phyloP scores from a whole-genome alignment of 2,888 invertebrate genomes.

The Aporophyla lueneburgensis region DNA sequence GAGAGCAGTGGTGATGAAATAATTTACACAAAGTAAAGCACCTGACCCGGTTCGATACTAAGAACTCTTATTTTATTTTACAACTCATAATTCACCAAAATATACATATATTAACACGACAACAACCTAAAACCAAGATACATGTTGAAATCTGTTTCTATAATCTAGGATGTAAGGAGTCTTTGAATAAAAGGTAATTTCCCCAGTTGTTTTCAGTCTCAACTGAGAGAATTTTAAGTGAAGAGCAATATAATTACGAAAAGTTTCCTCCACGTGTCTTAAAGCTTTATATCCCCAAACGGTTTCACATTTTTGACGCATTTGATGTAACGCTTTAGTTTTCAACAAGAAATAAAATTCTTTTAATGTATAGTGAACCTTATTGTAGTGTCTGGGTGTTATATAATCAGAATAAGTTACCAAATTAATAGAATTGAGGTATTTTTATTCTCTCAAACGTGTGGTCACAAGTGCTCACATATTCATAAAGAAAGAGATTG shows the following conservation, averaged over 20 bases:
- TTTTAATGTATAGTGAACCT: too few relatives aligned
- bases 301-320: not conserved
- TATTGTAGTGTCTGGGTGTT: not conserved
- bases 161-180: not conserved
- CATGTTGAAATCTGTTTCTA: not conserved
- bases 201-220: too few relatives aligned
- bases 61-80: too few relatives aligned
- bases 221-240: not conserved
- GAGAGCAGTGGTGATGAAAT: not conserved
- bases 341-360: not conserved
- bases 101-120: too few relatives aligned
- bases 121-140: too few relatives aligned
- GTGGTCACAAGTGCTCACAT: too few relatives aligned
- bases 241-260: not conserved
- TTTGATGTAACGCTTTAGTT: not conserved
- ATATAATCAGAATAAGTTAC: not conserved
- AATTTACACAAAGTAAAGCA: not conserved
- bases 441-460: not conserved
- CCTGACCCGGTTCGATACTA: not conserved
- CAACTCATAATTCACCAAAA: too few relatives aligned
- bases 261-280: not conserved
- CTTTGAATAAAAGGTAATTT: not conserved
- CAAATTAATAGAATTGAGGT: not conserved
- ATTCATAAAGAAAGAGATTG: not conserved
- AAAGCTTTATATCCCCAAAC: not conserved